Evolutionary conservation across 1,140 invertebrate genomes (phyloP), one percentile per base, ranked within the genome.

Genomic region (Polypedilum pembai): DNA sequence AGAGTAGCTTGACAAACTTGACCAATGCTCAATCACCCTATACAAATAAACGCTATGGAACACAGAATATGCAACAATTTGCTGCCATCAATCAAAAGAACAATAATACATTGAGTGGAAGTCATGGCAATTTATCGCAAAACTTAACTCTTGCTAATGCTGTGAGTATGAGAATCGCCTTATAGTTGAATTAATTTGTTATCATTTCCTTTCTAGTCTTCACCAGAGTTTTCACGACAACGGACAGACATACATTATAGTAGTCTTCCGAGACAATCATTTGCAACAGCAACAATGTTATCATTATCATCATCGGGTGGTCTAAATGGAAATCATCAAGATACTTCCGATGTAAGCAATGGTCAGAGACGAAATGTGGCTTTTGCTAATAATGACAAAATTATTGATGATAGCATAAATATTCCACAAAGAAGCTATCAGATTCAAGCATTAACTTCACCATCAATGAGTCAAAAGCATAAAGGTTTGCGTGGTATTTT

Each of bases 201-300:
- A 84, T 83, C 20, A 33, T 85, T 77, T 78, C 78, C 76, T 73
- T 84, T 83, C 20, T 85, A 92, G 88, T 91, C 90, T 17, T 89
- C 90, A 40, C 90, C 89, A 18, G 85, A 88, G 56, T 88, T 84
- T 77, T 87, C 87, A 79, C 87, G 88, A 15, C 86, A 88, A 73
- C 88, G 88, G 82, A 87, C 91, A 77, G 86, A 90, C 76, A 85
- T 88, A 77, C 88, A 91, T 79, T 93, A 92, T 78, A 91, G 90
- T 76, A 94, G 92, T 77, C 82, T 95, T 78, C 93, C 93, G 17
- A 86, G 92, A 73, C 90, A 87, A 74, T 86, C 87, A 8, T 87
- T 82, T 79, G 75, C 82, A 75, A 20, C 56, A 75, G 73, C 40
- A 41, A 75, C 75, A 72, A 18, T 21, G 10, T 41, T 63, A 45